Percentiles rank a stretch among this genome's conserved stretches.
phyloP scores from a whole-genome alignment of 2,797 vertebrate genomes.

The Tapera naevia region DNA sequence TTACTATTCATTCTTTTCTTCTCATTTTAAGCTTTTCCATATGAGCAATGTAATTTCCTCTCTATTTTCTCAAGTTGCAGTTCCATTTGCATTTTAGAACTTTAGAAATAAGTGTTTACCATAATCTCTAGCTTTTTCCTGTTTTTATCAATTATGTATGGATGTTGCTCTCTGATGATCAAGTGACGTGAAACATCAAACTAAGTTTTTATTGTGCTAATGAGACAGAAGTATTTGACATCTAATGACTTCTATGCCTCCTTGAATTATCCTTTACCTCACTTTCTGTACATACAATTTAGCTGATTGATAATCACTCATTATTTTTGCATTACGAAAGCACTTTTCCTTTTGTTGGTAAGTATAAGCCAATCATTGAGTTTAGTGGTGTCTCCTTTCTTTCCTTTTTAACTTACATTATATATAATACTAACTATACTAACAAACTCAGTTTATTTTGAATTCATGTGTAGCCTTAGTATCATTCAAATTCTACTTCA shows the following conservation, averaged over 20 bases:
- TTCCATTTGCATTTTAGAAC: neutral
- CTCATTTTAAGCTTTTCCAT: neutral
- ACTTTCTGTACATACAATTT: neutral
- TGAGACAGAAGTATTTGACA: conserved; percentile 20
- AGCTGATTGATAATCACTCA: neutral
- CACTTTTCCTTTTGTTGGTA: neutral
- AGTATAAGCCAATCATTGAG: neutral
- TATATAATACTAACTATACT: too few relatives aligned
- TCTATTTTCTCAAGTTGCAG: neutral
- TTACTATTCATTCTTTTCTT: neutral
- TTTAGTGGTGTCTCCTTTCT: neutral
- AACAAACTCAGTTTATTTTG: neutral
- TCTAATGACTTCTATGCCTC: conserved; percentile 40
- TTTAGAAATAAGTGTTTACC: neutral
- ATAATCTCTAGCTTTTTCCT: neutral
- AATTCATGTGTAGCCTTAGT: neutral
- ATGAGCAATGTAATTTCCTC: neutral
- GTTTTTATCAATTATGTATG: conserved; percentile 46
- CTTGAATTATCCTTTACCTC: conserved; percentile 31
- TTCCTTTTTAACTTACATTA: neutral
- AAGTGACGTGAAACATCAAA: conserved; percentile 20
- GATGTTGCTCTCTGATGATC: conserved; percentile 29
- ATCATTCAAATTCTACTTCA: neutral
- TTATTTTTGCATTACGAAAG: neutral
- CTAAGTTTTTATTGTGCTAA: conserved; percentile 51